Evolutionary conservation across 1,140 invertebrate species (phyloP), one percentile per base, ranked within the genome.

Genomic region (Bombus pyrosoma): DNA sequence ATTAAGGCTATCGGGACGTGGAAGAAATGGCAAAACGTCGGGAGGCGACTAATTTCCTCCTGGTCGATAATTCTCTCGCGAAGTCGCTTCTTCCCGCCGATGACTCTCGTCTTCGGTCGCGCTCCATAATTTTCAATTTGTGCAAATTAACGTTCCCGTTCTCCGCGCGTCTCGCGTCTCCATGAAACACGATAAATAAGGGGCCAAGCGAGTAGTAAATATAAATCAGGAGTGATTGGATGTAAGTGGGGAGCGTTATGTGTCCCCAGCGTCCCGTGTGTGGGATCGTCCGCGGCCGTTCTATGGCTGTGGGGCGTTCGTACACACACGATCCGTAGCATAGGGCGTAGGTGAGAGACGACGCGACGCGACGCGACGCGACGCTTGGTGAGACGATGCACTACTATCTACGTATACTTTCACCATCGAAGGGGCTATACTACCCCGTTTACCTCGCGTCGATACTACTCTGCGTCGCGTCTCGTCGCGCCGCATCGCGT

Each of bases 161-260:
- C 77, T 85, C 93, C 87, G 90, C 92, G 91, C 64, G 64, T 62
- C 59, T 62, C 57, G 91, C 64, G 32, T 94, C 93, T 94, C 92
- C 88, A 86, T 92, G 91, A 92, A 92, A 89, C 90, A 91, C 94
- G 92, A 95, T 95, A 95, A 95, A 95, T 95, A 95, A 95, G 93
- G 90, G 92, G 93, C 90, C 93, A 95, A 94, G 93, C 93, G 93
- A 94, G 94, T 94, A 95, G 94, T 95, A 95, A 95, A 95, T 95
- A 95, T 95, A 95, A 95, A 95, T 95, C 95, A 95, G 94, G 94
- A 95, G 94, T 93, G 95, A 95, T 95, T 95, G 94, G 94, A 95
- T 95, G 94, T 95, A 95, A 95, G 94, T 93, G 94, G 94, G 94
- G 94, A 94, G 91, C 93, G 94, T 95, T 95, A 95, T 95, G 94